Percentiles rank a stretch among this genome's conserved stretches.
Evolutionary conservation across 2,113 vertebrate genomes (phyloP).

Genomic region (Bos taurus): DNA sequence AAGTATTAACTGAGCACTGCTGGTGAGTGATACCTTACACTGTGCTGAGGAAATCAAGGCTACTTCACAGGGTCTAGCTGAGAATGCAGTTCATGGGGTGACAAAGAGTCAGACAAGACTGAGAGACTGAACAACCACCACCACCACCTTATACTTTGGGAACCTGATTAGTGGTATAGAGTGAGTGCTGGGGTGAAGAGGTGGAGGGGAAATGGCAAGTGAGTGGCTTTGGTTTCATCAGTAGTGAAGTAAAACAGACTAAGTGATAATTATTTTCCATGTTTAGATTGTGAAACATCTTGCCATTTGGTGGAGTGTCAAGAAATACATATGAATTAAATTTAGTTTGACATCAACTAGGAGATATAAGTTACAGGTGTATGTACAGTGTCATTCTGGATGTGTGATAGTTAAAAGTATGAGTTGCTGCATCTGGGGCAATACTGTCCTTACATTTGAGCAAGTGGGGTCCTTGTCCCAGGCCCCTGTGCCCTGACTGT

Average conservation of each 20-base stretch:
- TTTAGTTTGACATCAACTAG: neutral
- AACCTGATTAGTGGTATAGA: neutral
- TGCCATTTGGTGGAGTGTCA: neutral
- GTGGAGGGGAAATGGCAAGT: neutral
- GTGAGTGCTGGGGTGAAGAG: neutral
- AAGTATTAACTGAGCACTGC: neutral
- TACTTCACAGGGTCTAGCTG: fast-evolving
- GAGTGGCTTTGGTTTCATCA: neutral
- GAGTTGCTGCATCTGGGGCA: neutral
- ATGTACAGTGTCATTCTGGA: neutral
- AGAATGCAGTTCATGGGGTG: neutral
- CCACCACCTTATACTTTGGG: neutral
- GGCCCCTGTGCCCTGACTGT: neutral
- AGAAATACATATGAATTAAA: neutral
- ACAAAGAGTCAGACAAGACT: neutral
- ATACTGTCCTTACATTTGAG: neutral
- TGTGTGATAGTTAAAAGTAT: neutral
- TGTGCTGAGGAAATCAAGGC: neutral
- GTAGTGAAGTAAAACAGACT: neutral
- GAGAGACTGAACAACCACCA: neutral
- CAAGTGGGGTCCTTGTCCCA: neutral
- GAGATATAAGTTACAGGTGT: neutral
- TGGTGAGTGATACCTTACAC: neutral
- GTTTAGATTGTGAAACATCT: neutral
- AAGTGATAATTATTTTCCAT: neutral